phyloP scores from a whole-genome alignment of 2,113 vertebrate genomes.

The Maylandia zebra region DNA sequence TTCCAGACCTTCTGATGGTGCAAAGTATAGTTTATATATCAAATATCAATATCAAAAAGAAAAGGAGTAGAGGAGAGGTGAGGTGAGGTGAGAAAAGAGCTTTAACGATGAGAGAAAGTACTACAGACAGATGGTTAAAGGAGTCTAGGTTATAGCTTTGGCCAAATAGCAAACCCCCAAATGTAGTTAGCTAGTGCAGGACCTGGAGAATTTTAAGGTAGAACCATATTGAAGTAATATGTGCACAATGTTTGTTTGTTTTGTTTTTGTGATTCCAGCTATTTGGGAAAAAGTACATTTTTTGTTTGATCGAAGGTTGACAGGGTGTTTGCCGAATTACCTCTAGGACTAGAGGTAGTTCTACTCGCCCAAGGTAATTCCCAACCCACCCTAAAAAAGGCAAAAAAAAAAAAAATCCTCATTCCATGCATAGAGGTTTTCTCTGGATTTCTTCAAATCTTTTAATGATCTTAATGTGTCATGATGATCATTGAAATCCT shows the following conservation, averaged over 20 bases:
- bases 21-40: not conserved
- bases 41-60: slow-evolving; percentile 22
- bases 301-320: not conserved
- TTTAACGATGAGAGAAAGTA: slow-evolving; percentile 16
- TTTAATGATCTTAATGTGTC: not conserved
- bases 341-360: not conserved
- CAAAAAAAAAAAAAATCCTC: not conserved
- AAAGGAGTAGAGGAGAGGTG: slow-evolving; percentile 7
- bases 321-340: not conserved
- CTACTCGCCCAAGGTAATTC: not conserved
- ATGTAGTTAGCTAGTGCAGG: not conserved
- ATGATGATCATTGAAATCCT: not conserved
- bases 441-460: not conserved
- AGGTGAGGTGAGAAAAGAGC: slow-evolving; percentile 19
- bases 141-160: slow-evolving; percentile 12
- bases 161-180: slow-evolving; percentile 29
- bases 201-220: not conserved
- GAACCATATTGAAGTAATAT: not conserved
- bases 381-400: not conserved
- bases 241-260: not conserved
- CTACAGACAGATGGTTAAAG: slow-evolving; percentile 3
- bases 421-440: not conserved
- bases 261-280: not conserved
- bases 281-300: not conserved
- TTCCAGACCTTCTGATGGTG: slow-evolving; percentile 6